These are phyloP conservation scores for Tragelaphus strepsiceros DNA, from an alignment of 2,113 vertebrate genomes.

Conservation along the genomic window DNA sequence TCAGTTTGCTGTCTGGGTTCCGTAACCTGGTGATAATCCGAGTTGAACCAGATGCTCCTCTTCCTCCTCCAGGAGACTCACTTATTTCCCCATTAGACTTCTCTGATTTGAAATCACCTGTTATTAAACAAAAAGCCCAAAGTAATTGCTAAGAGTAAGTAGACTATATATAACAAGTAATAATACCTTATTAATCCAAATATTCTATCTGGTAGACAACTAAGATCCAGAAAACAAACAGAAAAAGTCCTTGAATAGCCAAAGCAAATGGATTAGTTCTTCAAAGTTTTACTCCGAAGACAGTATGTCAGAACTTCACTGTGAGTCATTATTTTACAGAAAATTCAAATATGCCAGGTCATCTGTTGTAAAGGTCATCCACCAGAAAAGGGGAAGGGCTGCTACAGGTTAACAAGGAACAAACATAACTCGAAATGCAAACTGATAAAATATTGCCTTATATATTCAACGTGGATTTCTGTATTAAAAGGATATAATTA, in stretches of 20 bases:
- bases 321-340: constrained; percentile 17
- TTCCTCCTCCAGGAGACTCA: constrained; percentile 82
- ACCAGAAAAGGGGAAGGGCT: background rate
- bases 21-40: constrained; percentile 94
- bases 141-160: constrained; percentile 22
- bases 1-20: constrained; percentile 95
- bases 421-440: background rate
- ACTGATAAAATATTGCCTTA: background rate
- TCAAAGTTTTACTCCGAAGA: constrained; percentile 22
- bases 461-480: background rate
- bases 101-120: constrained; percentile 83
- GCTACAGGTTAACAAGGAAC: background rate
- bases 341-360: background rate
- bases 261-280: constrained; percentile 26
- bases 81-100: constrained; percentile 81
- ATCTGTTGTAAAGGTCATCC: constrained; percentile 30
- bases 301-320: background rate
- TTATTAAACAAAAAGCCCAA: constrained; percentile 62
- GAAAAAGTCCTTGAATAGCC: background rate
- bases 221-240: constrained; percentile 34
- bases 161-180: background rate
- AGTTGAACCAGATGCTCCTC: constrained; percentile 78
- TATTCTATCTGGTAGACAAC: background rate
- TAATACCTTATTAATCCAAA: background rate
- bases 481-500: constrained; percentile 27